These are phyloP conservation scores for Phoxinus phoxinus DNA, from an alignment of 2,113 vertebrate genomes.

Conservation along the genomic window DNA sequence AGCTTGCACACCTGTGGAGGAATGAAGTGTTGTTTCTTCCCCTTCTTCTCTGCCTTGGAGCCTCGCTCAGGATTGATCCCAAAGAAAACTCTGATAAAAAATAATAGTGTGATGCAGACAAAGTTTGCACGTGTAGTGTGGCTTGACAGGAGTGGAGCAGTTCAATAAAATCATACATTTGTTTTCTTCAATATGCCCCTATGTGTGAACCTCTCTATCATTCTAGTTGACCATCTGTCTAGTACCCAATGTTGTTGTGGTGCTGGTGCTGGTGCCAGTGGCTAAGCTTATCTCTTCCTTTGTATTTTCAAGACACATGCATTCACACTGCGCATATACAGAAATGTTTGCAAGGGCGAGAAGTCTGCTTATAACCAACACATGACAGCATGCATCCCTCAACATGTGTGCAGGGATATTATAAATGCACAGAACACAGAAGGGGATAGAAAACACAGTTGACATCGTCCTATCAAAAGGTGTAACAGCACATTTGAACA, in stretches of 20 bases:
- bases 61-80: neutral
- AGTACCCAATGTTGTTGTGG: too few relatives aligned
- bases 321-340: neutral
- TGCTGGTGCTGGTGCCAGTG: too few relatives aligned
- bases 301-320: neutral
- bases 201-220: too few relatives aligned
- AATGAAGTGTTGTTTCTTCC: too few relatives aligned
- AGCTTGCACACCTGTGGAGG: too few relatives aligned
- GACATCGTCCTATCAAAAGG: neutral
- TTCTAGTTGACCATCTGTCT: too few relatives aligned
- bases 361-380: neutral
- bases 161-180: too few relatives aligned
- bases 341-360: neutral
- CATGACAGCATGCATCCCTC: neutral
- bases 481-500: too few relatives aligned
- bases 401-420: constrained; percentile 3
- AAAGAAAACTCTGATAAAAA: neutral
- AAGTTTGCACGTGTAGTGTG: too few relatives aligned
- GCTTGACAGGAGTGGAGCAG: too few relatives aligned
- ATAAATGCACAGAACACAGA: neutral
- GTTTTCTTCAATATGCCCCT: too few relatives aligned
- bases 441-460: neutral
- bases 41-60: too few relatives aligned
- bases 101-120: neutral
- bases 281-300: neutral